phyloP scores from a whole-genome alignment of 2,888 invertebrate genomes.

The Serrognathus titanus region DNA sequence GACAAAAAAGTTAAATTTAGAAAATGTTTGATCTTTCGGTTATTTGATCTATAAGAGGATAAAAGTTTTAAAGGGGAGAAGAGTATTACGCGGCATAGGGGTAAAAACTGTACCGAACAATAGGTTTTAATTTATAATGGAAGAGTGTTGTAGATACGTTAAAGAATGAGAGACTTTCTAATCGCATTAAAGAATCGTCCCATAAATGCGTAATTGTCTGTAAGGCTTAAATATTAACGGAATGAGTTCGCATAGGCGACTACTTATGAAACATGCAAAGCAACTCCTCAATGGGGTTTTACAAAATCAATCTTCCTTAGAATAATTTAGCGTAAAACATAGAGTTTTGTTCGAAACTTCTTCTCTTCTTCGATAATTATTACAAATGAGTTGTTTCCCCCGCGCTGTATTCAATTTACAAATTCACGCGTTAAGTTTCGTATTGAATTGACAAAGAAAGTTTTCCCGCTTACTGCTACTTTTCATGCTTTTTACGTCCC shows the following conservation, averaged over 20 bases:
- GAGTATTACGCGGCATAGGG: neutral
- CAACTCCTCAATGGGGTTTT: neutral
- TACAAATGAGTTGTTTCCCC: constrained; percentile 32
- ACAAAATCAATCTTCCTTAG: constrained; percentile 29
- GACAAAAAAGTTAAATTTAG: no score
- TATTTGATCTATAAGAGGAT: no score
- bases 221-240: neutral
- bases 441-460: constrained; percentile 14
- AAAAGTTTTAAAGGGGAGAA: no score
- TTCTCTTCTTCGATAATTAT: constrained; percentile 29
- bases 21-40: no score
- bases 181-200: neutral
- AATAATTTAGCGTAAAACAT: constrained; percentile 22
- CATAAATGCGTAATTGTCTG: neutral
- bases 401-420: constrained; percentile 29
- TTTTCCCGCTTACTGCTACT: neutral
- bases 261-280: constrained; percentile 1
- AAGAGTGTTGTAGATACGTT: no score
- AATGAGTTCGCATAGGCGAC: neutral
- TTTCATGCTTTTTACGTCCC: neutral
- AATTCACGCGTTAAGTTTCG: constrained; percentile 30
- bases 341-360: constrained; percentile 24
- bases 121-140: neutral
- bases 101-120: neutral
- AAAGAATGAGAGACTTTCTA: neutral